Conservation (phyloP, 2,888 invertebrate species). For the Cerastoderma edule region DNA sequence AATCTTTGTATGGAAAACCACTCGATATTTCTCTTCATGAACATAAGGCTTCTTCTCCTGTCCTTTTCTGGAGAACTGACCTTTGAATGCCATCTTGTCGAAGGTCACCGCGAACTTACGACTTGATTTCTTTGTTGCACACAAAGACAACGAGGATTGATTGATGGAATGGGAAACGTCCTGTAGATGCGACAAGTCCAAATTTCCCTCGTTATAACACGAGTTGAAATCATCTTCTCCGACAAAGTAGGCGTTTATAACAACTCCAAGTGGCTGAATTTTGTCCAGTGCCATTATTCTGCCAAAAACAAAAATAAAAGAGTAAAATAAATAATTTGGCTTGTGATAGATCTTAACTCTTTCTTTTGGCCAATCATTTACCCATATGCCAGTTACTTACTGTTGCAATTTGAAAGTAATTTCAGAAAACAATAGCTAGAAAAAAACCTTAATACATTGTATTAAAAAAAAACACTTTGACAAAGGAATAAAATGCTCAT, state of each 20-base stretch:
- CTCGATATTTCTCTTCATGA: constrained; percentile 53
- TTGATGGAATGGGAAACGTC: not conserved
- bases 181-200: not conserved
- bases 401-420: no score
- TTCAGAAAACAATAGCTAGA: no score
- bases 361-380: no score
- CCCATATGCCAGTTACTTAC: no score
- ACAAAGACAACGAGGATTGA: not conserved
- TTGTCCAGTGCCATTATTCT: constrained; percentile 40
- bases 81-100: constrained; percentile 32
- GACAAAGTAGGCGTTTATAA: constrained; percentile 32
- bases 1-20: constrained; percentile 40
- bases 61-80: constrained; percentile 13
- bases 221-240: constrained; percentile 48
- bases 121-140: constrained; percentile 11
- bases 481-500: no score
- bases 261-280: not conserved
- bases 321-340: not conserved
- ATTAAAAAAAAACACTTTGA: no score
- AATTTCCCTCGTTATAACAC: constrained; percentile 7
- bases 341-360: no score
- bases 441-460: no score
- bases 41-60: constrained; percentile 37
- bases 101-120: constrained; percentile 35
- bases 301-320: constrained; percentile 22